Percentiles rank a stretch among this genome's conserved stretches.
phyloP scores from a whole-genome alignment of 2,113 vertebrate genomes.

The Mormyrus lacerda region DNA sequence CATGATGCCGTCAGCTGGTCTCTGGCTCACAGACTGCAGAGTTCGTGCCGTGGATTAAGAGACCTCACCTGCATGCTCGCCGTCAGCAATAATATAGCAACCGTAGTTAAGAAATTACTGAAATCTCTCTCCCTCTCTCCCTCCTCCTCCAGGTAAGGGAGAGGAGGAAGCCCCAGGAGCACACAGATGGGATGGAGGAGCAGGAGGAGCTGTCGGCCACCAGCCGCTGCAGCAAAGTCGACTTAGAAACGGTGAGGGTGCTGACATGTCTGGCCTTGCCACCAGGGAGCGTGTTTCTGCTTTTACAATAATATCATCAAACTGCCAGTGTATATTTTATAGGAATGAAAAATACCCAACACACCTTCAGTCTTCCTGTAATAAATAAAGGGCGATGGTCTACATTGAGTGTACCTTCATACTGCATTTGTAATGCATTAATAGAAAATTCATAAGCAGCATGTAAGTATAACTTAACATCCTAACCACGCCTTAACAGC shows the following conservation, averaged over 20 bases:
- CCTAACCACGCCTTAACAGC: neutral
- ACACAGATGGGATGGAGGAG: slow-evolving; percentile 18
- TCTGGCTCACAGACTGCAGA: neutral
- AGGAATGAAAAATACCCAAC: neutral
- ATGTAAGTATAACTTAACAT: neutral
- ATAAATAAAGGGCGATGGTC: neutral
- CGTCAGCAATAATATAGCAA: neutral
- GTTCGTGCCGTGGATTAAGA: neutral
- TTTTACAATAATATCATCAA: neutral
- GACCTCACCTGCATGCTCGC: too few species aligned
- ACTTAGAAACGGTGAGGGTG: slow-evolving; percentile 40
- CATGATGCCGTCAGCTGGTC: neutral
- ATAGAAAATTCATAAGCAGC: neutral
- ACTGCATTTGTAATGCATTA: neutral
- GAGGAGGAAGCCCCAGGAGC: slow-evolving; percentile 32
- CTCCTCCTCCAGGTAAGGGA: slow-evolving; percentile 20
- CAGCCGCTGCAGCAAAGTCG: slow-evolving; percentile 42
- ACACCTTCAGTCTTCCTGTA: neutral
- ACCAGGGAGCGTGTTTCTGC: neutral
- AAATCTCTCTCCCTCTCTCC: neutral
- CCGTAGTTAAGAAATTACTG: neutral
- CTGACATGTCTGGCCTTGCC: neutral
- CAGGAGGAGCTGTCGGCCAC: slow-evolving; percentile 27
- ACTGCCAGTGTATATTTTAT: neutral
- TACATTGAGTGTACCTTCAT: neutral